A percentile compares a stretch with the other conserved stretches of the same genome.
These are phyloP conservation scores for Thamnophis sirtalis DNA, from an alignment of 2,113 vertebrate genomes.

Conservation along the genomic window DNA sequence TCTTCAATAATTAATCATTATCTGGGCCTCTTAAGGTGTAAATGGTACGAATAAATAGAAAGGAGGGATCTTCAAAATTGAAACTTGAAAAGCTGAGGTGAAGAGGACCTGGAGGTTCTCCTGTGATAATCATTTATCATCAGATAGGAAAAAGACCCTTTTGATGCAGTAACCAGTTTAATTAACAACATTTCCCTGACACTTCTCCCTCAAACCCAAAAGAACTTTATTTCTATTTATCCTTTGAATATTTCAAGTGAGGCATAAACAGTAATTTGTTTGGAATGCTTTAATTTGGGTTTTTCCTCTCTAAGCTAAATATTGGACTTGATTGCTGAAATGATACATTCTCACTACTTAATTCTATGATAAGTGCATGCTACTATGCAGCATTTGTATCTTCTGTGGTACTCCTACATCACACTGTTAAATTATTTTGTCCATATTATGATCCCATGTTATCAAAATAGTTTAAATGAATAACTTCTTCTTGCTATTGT, in stretches of 20 bases:
- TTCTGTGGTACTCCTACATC: not conserved
- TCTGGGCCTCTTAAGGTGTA: not conserved
- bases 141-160: not conserved
- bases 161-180: not conserved
- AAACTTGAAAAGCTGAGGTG: not conserved
- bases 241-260: not conserved
- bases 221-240: not conserved
- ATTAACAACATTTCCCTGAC: not conserved
- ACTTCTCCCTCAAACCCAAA: not conserved
- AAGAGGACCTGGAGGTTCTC: not conserved
- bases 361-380: not conserved
- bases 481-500: not conserved
- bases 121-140: not conserved
- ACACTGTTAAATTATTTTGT: not conserved
- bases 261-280: not conserved
- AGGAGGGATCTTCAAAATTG: not conserved
- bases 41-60: not conserved
- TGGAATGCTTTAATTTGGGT: not conserved
- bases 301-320: not conserved
- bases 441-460: not conserved
- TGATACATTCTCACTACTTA: not conserved
- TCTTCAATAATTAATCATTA: not conserved
- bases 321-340: not conserved
- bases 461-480: not conserved
- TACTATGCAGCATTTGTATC: not conserved